A percentile compares a stretch with the other conserved stretches of the same genome.
These are phyloP conservation scores for Mactromeris polynyma DNA, from an alignment of 2,888 invertebrate genomes.

Conservation along the genomic window DNA sequence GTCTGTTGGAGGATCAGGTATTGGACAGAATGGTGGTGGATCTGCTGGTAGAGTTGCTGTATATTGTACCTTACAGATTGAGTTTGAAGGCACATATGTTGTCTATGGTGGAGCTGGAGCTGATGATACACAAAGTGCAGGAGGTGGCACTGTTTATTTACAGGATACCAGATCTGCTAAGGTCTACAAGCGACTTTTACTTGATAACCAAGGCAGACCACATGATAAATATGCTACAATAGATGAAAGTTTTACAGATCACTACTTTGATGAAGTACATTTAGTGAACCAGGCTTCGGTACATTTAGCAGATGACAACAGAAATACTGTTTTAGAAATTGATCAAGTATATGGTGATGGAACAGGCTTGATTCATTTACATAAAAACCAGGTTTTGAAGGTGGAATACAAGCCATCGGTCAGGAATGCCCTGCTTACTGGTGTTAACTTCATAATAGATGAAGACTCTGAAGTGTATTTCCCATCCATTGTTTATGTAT, in stretches of 20 bases:
- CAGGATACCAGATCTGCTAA: conserved; percentile 70
- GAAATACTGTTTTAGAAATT: conserved; percentile 64
- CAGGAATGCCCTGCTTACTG: conserved; percentile 74
- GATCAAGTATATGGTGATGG: conserved; percentile 73
- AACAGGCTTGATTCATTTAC: conserved; percentile 75
- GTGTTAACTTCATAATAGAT: conserved; percentile 77
- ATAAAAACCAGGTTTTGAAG: conserved; percentile 68
- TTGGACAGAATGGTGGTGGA: conserved; percentile 72
- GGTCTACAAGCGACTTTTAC: conserved; percentile 69
- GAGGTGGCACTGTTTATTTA: conserved; percentile 79
- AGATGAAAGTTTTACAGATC: conserved; percentile 66
- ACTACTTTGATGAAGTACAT: conserved; percentile 79
- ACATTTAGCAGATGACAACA: conserved; percentile 66
- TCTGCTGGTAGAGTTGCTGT: conserved; percentile 78
- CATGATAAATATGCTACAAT: conserved; percentile 75
- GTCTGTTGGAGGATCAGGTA: conserved; percentile 72
- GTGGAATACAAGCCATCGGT: conserved; percentile 73
- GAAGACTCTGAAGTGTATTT: conserved; percentile 71
- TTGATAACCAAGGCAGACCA: conserved; percentile 75
- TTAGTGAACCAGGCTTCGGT: conserved; percentile 73
- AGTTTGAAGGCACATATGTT: conserved; percentile 73
- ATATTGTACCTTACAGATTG: conserved; percentile 62
- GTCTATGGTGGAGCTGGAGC: conserved; percentile 73
- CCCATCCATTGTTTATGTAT: conserved; percentile 74
- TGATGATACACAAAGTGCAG: conserved; percentile 64